Conservation (phyloP, 2,888 invertebrate species). For the Geotrupes spiniger region DNA sequence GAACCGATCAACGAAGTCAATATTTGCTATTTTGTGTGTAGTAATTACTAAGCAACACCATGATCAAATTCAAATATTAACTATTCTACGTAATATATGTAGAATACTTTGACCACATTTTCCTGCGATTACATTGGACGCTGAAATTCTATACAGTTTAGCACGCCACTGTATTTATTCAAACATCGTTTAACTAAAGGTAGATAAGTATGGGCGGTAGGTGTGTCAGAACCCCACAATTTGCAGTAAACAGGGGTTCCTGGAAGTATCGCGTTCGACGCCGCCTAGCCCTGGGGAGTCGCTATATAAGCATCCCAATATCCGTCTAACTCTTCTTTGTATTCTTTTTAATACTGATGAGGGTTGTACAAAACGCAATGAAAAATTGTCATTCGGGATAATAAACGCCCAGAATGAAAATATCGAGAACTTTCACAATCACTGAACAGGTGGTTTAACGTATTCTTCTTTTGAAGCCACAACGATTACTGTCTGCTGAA, state of each 20-base stretch:
- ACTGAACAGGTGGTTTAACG: constrained; percentile 1
- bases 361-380: neutral
- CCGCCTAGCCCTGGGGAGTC: constrained; percentile 28
- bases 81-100: no score
- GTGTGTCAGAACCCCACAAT: constrained; percentile 37
- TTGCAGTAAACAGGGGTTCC: constrained; percentile 38
- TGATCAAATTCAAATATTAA: no score
- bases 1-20: no score
- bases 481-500: no score
- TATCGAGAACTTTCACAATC: neutral
- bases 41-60: no score
- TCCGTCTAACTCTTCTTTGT: constrained; percentile 7
- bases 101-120: no score
- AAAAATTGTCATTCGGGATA: neutral
- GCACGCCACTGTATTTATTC: constrained; percentile 28
- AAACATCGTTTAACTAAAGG: constrained; percentile 30
- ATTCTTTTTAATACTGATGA: constrained; percentile 5
- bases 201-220: constrained; percentile 33
- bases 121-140: no score
- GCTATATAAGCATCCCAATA: constrained; percentile 15
- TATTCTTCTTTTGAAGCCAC: no score
- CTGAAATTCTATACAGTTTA: neutral
- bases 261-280: constrained; percentile 31
- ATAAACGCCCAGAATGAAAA: neutral
- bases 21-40: no score